These are phyloP conservation scores for Rotaria macrura DNA, from an alignment of 2,888 invertebrate species.

Conservation along the genomic window DNA sequence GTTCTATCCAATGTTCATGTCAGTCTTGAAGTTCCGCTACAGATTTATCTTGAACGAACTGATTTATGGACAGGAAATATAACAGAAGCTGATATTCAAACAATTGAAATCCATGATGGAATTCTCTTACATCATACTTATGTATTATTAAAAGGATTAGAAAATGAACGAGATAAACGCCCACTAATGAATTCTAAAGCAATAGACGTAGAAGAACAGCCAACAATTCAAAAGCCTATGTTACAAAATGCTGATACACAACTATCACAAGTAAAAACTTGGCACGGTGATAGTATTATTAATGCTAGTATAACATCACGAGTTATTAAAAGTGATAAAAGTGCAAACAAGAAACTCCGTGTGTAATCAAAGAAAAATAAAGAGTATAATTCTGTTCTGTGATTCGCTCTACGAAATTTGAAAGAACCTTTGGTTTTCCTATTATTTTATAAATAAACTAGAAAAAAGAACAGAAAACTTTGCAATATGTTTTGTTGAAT, in stretches of 20 bases:
- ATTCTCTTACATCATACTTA: background rate
- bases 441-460: background rate
- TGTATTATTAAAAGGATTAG: background rate
- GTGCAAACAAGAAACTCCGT: background rate
- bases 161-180: background rate
- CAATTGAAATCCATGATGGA: background rate
- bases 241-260: background rate
- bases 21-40: background rate
- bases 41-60: slow-evolving; percentile 17
- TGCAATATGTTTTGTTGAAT: background rate
- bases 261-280: background rate
- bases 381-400: background rate
- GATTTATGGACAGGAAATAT: slow-evolving; percentile 4
- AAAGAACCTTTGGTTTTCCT: background rate
- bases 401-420: background rate
- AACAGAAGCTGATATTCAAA: background rate
- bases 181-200: background rate
- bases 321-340: background rate
- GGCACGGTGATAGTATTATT: background rate
- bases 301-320: background rate
- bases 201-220: background rate
- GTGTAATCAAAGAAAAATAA: background rate
- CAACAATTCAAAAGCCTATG: background rate
- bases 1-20: background rate
- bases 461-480: background rate